Evolutionary conservation across 2,888 invertebrate genomes (phyloP).

Genomic region (Notodonta dromedarius): DNA sequence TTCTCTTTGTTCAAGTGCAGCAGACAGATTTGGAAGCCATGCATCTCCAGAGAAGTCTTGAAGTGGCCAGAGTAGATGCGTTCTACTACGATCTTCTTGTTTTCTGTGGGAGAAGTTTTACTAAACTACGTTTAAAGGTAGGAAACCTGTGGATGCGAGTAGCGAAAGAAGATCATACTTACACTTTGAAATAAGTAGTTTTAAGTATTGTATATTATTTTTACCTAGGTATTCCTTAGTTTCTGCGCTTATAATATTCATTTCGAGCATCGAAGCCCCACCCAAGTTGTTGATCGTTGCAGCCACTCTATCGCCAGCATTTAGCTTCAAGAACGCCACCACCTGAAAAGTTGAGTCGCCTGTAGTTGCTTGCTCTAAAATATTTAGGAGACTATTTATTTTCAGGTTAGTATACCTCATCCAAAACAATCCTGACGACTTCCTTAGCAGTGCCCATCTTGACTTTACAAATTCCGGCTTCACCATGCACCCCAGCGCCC

Average conservation of each 20-base stretch:
- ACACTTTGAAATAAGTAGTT: no score
- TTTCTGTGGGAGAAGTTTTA: slow-evolving; percentile 51
- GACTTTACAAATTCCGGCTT: slow-evolving; percentile 77
- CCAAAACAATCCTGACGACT: slow-evolving; percentile 75
- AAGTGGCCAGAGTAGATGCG: slow-evolving; percentile 84
- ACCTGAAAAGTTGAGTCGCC: slow-evolving; percentile 45
- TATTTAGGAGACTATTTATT: no score
- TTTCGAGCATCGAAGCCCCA: slow-evolving; percentile 89
- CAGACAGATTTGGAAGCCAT: slow-evolving; percentile 90
- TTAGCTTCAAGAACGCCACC: slow-evolving; percentile 62
- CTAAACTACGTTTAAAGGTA: background rate
- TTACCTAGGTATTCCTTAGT: slow-evolving; percentile 86
- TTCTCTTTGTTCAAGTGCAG: slow-evolving; percentile 78
- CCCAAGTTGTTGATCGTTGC: slow-evolving; percentile 92
- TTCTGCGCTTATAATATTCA: slow-evolving; percentile 88
- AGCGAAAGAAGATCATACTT: no score
- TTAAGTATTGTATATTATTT: no score
- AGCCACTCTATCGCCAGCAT: slow-evolving; percentile 76
- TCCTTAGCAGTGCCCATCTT: slow-evolving; percentile 76
- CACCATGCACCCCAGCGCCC: slow-evolving; percentile 84
- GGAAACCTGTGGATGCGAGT: background rate
- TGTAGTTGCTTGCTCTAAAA: no score
- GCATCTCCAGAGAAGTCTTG: slow-evolving; percentile 91
- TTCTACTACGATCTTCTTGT: slow-evolving; percentile 70
- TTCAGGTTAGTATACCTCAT: slow-evolving; percentile 52